These are phyloP conservation scores for Cyphomyrus plagiostoma DNA, from an alignment of 2,113 vertebrate genomes.

Conservation along the genomic window DNA sequence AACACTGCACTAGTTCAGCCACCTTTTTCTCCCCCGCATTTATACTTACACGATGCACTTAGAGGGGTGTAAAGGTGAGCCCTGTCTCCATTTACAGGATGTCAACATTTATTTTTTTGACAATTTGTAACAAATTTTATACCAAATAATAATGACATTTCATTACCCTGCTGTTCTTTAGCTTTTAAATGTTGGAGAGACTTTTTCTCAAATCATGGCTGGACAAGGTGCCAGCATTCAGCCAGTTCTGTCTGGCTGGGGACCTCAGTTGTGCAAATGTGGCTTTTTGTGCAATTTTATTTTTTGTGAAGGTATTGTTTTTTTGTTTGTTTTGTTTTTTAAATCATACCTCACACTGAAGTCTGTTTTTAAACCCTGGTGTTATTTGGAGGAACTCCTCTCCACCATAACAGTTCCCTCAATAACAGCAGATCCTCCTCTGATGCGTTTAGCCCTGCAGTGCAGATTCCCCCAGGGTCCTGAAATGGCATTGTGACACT, in stretches of 20 bases:
- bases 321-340: constrained; percentile 3
- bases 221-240: neutral
- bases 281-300: constrained; percentile 26
- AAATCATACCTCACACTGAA: constrained; percentile 31
- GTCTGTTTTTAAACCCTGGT: constrained; percentile 23
- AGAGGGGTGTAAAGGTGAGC: neutral
- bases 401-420: constrained; percentile 35
- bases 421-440: constrained; percentile 12
- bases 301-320: constrained; percentile 22
- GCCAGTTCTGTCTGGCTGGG: constrained; percentile 5
- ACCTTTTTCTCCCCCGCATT: constrained; percentile 8
- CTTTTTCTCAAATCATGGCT: neutral
- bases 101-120: constrained; percentile 3
- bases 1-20: neutral
- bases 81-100: neutral
- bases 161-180: constrained; percentile 6
- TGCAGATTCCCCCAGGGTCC: neutral
- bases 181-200: constrained; percentile 17
- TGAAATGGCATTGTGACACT: neutral
- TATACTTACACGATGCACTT: constrained; percentile 11
- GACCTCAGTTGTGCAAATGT: constrained; percentile 30
- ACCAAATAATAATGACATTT: constrained; percentile 27
- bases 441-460: neutral
- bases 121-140: constrained; percentile 28
- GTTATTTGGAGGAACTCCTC: constrained; percentile 28